These are phyloP conservation scores for Plotosus lineatus DNA, from an alignment of 2,113 vertebrate genomes.

Conservation along the genomic window DNA sequence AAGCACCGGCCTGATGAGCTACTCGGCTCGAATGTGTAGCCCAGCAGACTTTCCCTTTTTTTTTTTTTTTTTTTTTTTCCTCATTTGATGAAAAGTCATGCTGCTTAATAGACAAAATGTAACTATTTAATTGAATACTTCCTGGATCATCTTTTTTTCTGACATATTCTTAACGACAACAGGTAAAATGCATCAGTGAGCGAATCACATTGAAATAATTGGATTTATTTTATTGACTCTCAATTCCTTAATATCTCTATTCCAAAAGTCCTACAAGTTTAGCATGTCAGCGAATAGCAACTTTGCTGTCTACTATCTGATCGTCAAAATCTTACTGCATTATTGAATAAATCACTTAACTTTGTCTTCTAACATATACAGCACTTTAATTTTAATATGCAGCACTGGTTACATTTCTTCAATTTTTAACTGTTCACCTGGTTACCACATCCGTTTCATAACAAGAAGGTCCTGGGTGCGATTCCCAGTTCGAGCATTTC, in stretches of 20 bases:
- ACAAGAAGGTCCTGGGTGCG: too few species aligned
- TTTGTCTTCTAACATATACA: not conserved
- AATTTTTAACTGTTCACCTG: too few species aligned
- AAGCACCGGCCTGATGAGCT: too few species aligned
- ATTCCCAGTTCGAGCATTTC: too few species aligned
- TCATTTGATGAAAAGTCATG: not conserved
- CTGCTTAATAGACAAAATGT: not conserved
- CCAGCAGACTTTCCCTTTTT: too few species aligned
- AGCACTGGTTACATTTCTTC: not conserved
- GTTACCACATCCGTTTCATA: too few species aligned
- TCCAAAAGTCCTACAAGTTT: not conserved
- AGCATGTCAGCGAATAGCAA: not conserved
- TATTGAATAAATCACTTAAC: not conserved
- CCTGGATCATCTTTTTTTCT: not conserved
- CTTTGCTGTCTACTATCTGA: not conserved
- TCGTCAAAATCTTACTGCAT: not conserved
- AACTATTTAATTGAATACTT: not conserved
- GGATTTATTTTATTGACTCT: not conserved
- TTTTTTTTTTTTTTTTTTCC: too few species aligned
- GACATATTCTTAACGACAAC: not conserved
- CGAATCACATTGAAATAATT: not conserved
- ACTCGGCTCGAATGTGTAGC: too few species aligned
- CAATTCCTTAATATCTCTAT: not conserved
- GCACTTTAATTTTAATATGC: not conserved
- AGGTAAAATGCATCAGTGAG: not conserved